Evolutionary conservation across 2,113 vertebrate genomes (phyloP), one percentile per base, ranked within the genome.

Genomic region (Patagioenas fasciata): DNA sequence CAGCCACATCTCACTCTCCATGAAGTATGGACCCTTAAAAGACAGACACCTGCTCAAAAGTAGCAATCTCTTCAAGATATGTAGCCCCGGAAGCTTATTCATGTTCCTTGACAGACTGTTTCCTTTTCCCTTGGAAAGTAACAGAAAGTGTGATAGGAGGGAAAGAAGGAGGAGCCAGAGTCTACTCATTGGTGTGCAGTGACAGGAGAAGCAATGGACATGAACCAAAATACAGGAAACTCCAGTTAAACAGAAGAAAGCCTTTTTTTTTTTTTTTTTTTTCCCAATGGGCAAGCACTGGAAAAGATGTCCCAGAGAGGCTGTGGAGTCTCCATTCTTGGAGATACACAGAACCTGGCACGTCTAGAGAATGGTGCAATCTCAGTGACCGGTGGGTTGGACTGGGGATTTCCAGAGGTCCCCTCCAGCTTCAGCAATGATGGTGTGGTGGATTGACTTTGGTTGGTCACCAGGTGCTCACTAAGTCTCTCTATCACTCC

Each of bases 141-240:
- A 47, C 44, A 19, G 44, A 47, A 47, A 47, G 18, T 18, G 8
- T 62, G 17, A 62, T 15, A 58, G 5, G 21, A 60, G 2, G 12
- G 10, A 69, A 40, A 0, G 0, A 81, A 56, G 24, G 40, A 17
- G 5, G 15, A 56, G 5, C 2, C 7, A 19, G 31, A 36, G 20
- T 78, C 10, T 36, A 15, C 34, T 73, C 10, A 47, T 2, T 58
- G 26, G 44, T 47, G 17, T 18, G 44, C 44, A 47, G 44, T 47
- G 44, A 47, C 44, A 47, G 44, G 44, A 51, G 58, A 64, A 70
- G 20, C 10, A 81, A 50, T 38, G 8, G 23, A 29, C 15, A 38
- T 2, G 80, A 72, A 34, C 0, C 50, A 13, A 80, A 58, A 67
- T 44, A 31, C 5, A 53, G 10, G 10, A 44, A 44, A 64, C 36